Conservation (phyloP, 2,113 vertebrate genomes). For the Gallinago paraguaiae region DNA sequence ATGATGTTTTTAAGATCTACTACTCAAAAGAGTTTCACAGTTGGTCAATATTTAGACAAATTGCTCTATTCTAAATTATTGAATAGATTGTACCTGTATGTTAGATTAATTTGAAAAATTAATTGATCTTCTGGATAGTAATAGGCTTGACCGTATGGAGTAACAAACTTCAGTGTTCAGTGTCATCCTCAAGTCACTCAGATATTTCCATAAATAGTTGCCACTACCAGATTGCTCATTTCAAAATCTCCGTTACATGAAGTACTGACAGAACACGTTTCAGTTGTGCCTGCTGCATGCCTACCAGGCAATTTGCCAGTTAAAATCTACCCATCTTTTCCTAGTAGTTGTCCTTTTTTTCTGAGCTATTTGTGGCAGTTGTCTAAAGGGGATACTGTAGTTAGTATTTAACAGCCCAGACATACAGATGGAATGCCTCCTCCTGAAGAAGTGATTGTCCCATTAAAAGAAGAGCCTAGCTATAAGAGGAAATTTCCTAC, state of each 20-base stretch:
- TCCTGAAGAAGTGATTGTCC: background rate
- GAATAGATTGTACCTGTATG: background rate
- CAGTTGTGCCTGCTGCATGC: background rate
- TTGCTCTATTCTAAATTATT: background rate
- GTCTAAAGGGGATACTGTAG: background rate
- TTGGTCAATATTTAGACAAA: background rate
- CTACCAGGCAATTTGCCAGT: background rate
- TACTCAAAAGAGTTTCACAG: background rate
- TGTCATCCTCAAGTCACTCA: background rate
- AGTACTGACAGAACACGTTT: background rate
- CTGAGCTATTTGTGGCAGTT: background rate
- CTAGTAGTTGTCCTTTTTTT: background rate
- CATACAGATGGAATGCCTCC: background rate
- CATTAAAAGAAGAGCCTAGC: background rate
- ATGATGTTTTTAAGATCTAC: background rate
- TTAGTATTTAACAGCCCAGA: background rate
- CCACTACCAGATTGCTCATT: background rate
- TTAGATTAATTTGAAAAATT: slow-evolving; percentile 21
- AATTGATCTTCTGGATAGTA: background rate
- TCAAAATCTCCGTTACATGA: background rate
- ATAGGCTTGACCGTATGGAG: background rate
- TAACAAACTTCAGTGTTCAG: background rate
- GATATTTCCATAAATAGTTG: background rate
- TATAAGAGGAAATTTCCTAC: background rate
- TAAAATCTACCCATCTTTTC: background rate